These are phyloP conservation scores for Pelodiscus sinensis DNA, from an alignment of 2,113 vertebrate species.

Conservation along the genomic window DNA sequence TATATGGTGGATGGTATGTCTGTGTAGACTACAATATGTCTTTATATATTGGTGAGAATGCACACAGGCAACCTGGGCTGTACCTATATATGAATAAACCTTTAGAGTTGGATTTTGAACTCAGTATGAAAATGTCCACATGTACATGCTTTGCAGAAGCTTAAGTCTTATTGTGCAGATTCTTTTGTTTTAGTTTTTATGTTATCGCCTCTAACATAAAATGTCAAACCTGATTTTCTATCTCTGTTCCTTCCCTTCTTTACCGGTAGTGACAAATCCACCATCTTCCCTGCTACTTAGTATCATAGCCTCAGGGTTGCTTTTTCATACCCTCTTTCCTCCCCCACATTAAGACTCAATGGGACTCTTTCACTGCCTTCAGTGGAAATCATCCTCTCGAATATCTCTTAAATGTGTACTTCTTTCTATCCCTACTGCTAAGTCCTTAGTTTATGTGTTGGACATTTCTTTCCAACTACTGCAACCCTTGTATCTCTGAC, in stretches of 20 bases:
- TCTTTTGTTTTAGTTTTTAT: background rate
- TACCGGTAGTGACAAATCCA: background rate
- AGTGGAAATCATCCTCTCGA: background rate
- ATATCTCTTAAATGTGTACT: background rate
- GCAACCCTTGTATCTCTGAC: background rate
- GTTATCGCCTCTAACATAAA: background rate
- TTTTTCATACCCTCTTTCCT: background rate
- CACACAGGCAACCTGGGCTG: background rate
- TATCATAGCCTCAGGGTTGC: background rate
- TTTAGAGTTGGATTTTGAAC: background rate
- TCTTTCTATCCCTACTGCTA: background rate
- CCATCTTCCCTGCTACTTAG: background rate
- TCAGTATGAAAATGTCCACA: background rate
- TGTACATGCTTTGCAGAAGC: background rate
- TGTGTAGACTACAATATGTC: background rate
- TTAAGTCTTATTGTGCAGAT: fast-evolving
- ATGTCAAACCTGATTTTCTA: fast-evolving
- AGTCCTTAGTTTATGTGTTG: background rate
- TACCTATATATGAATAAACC: background rate
- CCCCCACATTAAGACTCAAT: background rate
- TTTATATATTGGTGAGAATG: background rate
- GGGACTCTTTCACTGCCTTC: background rate
- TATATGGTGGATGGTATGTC: background rate
- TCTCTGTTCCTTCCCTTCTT: background rate
- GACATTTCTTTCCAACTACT: background rate